These are phyloP conservation scores for Diloba caeruleocephala DNA, from an alignment of 2,888 invertebrate genomes.

Conservation along the genomic window DNA sequence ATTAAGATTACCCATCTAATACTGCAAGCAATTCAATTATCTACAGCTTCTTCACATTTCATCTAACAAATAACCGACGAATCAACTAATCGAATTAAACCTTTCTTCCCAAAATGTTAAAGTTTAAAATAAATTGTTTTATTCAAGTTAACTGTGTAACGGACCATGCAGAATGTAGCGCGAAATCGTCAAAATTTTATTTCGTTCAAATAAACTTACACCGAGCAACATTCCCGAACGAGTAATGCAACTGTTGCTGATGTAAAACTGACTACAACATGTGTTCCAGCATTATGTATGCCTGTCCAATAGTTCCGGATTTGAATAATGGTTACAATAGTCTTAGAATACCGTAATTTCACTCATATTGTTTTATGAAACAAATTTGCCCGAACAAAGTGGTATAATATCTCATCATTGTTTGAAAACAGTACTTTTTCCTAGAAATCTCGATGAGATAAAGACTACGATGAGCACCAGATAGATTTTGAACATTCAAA, in stretches of 20 bases:
- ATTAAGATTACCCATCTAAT: constrained; percentile 39
- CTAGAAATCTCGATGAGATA: constrained; percentile 32
- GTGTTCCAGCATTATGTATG: constrained; percentile 28
- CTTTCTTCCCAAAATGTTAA: constrained; percentile 1
- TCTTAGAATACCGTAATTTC: constrained; percentile 31
- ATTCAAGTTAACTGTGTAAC: constrained; percentile 54
- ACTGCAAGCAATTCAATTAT: constrained; percentile 44
- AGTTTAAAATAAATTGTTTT: constrained; percentile 16
- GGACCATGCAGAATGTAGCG: constrained; percentile 58
- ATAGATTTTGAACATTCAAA: too few species aligned
- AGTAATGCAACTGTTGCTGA: constrained; percentile 35
- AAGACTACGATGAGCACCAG: not conserved
- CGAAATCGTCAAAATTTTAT: constrained; percentile 60
- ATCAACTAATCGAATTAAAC: constrained; percentile 8
- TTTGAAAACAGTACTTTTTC: constrained; percentile 7
- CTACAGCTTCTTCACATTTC: constrained; percentile 39
- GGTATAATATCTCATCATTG: constrained; percentile 24
- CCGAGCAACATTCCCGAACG: constrained; percentile 24
- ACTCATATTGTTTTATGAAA: constrained; percentile 43
- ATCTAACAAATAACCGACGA: constrained; percentile 6
- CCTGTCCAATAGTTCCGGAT: constrained; percentile 29
- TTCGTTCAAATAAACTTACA: constrained; percentile 58
- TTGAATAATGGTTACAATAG: constrained; percentile 41
- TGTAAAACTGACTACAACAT: constrained; percentile 31
- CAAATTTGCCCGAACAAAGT: constrained; percentile 40